phyloP scores from a whole-genome alignment of 2,113 vertebrate genomes.

The Struthio camelus region DNA sequence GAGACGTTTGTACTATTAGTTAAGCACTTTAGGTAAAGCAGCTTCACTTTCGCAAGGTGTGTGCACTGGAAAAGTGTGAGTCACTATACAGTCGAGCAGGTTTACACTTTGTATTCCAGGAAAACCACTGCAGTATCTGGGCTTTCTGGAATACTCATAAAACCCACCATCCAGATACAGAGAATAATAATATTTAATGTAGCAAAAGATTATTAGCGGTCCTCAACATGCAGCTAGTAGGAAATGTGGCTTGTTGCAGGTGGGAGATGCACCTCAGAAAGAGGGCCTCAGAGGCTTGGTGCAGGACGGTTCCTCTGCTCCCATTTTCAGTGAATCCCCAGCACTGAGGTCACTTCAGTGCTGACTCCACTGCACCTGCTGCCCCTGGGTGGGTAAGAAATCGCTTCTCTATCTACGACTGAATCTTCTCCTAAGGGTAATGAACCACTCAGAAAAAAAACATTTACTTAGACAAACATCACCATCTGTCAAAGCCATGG shows the following conservation, averaged over 20 bases:
- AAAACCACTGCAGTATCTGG: background rate
- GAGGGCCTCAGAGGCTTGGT: background rate
- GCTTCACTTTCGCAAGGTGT: background rate
- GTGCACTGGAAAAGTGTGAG: background rate
- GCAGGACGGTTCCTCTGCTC: background rate
- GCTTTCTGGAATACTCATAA: slow-evolving; percentile 54
- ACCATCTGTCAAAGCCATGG: slow-evolving; percentile 59
- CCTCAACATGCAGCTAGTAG: slow-evolving; percentile 23
- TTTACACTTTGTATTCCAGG: background rate
- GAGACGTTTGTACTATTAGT: background rate
- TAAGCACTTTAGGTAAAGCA: background rate
- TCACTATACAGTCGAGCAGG: background rate
- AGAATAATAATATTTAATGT: slow-evolving; percentile 68
- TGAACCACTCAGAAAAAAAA: slow-evolving; percentile 46
- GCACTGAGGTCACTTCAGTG: background rate
- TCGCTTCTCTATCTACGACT: background rate
- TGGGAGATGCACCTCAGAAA: background rate
- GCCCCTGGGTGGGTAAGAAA: background rate
- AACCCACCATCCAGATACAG: slow-evolving; percentile 46
- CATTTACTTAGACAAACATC: slow-evolving; percentile 66
- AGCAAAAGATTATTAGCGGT: slow-evolving; percentile 55
- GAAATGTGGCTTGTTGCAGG: background rate
- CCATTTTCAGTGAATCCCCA: background rate
- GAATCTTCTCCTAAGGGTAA: slow-evolving; percentile 62
- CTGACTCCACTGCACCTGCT: background rate